Evolutionary conservation across 2,888 invertebrate genomes (phyloP).

Genomic region (Drosophila bunnanda): DNA sequence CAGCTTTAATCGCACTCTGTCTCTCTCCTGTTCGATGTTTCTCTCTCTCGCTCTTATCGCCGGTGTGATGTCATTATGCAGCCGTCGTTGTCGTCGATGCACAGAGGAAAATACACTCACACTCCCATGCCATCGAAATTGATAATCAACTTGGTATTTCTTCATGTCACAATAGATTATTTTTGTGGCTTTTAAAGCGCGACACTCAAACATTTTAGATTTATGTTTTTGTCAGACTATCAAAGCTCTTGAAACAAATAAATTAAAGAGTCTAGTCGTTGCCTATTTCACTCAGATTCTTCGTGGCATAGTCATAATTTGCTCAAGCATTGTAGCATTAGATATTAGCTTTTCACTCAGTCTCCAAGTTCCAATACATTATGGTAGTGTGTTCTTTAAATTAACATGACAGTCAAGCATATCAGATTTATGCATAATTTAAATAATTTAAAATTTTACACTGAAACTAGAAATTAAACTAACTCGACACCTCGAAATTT

Average conservation of each 20-base stretch:
- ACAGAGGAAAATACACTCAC: conserved; percentile 18
- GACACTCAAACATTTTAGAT: conserved; percentile 1
- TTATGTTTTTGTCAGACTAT: conserved; percentile 1
- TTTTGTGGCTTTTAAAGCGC: background rate
- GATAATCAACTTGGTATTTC: conserved; percentile 7
- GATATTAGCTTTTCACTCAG: background rate
- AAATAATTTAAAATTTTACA: background rate
- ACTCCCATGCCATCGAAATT: background rate
- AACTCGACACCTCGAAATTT: too few species aligned
- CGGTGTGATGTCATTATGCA: conserved; percentile 74
- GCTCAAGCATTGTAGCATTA: background rate
- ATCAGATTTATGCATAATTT: background rate
- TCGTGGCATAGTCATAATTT: background rate
- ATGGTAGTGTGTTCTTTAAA: background rate
- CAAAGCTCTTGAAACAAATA: background rate
- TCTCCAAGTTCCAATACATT: background rate
- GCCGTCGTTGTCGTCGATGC: conserved; percentile 23
- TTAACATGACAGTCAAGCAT: background rate
- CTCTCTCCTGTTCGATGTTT: conserved; percentile 27
- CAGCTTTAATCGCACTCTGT: conserved; percentile 20
- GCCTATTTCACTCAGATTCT: background rate
- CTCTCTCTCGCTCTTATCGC: conserved; percentile 38
- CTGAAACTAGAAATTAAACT: too few species aligned
- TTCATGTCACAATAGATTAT: background rate
- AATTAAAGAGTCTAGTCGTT: background rate